A percentile compares a stretch with the other conserved stretches of the same genome.
Conservation (phyloP, 1,140 invertebrate species). For the Hycleus phaleratus region DNA sequence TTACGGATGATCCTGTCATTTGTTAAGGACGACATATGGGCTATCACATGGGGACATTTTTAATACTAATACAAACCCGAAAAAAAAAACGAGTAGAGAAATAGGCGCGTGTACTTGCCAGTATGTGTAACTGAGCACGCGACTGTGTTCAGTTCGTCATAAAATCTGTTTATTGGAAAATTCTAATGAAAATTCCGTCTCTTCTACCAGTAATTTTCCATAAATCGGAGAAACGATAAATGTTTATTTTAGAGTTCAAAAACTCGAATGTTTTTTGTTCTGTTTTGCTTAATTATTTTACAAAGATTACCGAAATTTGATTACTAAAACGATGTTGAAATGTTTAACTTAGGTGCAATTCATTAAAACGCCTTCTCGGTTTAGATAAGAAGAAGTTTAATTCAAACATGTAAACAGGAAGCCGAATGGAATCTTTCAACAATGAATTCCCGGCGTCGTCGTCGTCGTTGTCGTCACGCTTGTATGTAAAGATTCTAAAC, state of each 20-base stretch:
- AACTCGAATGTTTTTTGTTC: no score
- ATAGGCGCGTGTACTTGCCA: neutral
- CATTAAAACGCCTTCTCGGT: conserved; percentile 10
- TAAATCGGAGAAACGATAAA: no score
- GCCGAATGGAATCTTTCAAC: neutral
- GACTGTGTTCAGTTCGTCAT: no score
- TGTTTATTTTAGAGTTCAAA: no score
- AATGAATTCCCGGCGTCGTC: neutral
- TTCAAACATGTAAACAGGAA: conserved; percentile 14
- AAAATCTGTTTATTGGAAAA: no score
- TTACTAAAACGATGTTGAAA: conserved; percentile 2
- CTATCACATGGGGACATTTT: conserved; percentile 27
- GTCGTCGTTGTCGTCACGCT: conserved; percentile 5
- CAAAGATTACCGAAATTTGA: no score
- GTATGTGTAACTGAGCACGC: neutral
- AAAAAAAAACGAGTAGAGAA: neutral
- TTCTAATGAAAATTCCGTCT: no score
- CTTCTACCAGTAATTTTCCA: no score
- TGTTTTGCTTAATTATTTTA: no score
- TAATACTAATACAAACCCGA: neutral
- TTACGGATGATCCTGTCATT: conserved; percentile 37
- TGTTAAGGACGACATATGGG: conserved; percentile 36
- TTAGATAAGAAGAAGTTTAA: conserved; percentile 11
- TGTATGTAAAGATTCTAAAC: neutral
- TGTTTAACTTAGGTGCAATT: conserved; percentile 9